phyloP scores from a whole-genome alignment of 1,140 invertebrate genomes.

The Plutomurus gul region DNA sequence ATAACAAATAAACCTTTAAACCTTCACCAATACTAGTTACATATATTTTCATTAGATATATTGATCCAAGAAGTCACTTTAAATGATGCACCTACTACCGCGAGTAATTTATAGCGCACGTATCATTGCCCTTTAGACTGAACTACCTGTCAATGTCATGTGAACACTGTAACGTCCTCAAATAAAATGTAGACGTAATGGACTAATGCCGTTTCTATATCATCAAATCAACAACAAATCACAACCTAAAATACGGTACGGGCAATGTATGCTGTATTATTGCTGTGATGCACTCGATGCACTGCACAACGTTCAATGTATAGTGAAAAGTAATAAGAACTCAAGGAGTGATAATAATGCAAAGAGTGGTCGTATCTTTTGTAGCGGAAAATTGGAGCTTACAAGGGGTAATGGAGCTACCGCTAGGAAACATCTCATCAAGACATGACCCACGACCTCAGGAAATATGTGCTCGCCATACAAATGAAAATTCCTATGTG shows the following conservation, averaged over 20 bases:
- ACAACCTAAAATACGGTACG: too few species aligned
- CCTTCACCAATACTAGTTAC: too few species aligned
- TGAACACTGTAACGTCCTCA: too few species aligned
- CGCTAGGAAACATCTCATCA: slow-evolving; percentile 45
- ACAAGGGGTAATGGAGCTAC: slow-evolving; percentile 44
- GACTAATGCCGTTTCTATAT: too few species aligned
- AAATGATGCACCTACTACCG: too few species aligned
- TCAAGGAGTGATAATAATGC: background rate
- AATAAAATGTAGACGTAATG: too few species aligned
- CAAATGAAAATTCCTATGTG: slow-evolving; percentile 5
- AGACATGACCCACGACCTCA: slow-evolving; percentile 31
- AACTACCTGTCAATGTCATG: slow-evolving; percentile 5
- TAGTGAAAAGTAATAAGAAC: background rate
- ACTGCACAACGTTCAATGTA: too few species aligned
- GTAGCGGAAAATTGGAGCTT: slow-evolving; percentile 40
- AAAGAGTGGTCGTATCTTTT: background rate
- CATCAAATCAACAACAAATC: too few species aligned
- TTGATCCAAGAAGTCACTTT: too few species aligned
- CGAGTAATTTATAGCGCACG: background rate
- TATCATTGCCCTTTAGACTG: background rate
- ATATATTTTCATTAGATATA: too few species aligned
- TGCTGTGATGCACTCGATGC: background rate
- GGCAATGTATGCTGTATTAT: background rate
- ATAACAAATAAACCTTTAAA: too few species aligned
- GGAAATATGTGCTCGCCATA: background rate